These are phyloP conservation scores for Coendou prehensilis DNA, from an alignment of 2,797 vertebrate species.

Conservation along the genomic window DNA sequence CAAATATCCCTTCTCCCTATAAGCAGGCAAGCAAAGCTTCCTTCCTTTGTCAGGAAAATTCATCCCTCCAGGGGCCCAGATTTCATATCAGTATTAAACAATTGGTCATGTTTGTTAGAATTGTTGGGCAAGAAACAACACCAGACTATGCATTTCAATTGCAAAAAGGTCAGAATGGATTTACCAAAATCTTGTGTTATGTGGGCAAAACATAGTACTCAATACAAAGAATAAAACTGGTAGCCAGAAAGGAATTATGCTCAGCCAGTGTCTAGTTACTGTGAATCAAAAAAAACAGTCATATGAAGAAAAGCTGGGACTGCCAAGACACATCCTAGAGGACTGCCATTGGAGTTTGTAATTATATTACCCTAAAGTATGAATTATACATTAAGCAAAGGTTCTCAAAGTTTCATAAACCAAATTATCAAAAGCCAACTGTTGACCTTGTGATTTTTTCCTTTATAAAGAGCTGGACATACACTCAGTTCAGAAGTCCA, in stretches of 20 bases:
- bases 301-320: not conserved
- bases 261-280: not conserved
- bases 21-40: conserved; percentile 3
- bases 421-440: conserved; percentile 59
- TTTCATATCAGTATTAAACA: conserved; percentile 44
- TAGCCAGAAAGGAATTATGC: conserved; percentile 46
- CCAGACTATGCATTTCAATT: not conserved
- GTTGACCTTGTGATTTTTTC: conserved; percentile 10
- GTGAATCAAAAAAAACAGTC: conserved; percentile 37
- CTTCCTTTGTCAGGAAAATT: conserved; percentile 16
- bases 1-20: not conserved
- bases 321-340: not conserved
- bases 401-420: conserved; percentile 47
- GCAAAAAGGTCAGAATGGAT: conserved; percentile 29
- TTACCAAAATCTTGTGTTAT: conserved; percentile 15
- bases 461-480: not conserved
- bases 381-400: conserved; percentile 53
- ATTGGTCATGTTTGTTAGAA: not conserved
- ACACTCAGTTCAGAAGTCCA: not conserved
- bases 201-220: conserved; percentile 46
- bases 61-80: not conserved
- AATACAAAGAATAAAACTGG: conserved; percentile 49
- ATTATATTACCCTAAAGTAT: conserved; percentile 15
- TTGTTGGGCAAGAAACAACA: conserved; percentile 18
- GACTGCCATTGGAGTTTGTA: not conserved